Base-by-base conservation (phyloP, 2,113 vertebrate species). In the Mesitornis unicolor region DNA sequence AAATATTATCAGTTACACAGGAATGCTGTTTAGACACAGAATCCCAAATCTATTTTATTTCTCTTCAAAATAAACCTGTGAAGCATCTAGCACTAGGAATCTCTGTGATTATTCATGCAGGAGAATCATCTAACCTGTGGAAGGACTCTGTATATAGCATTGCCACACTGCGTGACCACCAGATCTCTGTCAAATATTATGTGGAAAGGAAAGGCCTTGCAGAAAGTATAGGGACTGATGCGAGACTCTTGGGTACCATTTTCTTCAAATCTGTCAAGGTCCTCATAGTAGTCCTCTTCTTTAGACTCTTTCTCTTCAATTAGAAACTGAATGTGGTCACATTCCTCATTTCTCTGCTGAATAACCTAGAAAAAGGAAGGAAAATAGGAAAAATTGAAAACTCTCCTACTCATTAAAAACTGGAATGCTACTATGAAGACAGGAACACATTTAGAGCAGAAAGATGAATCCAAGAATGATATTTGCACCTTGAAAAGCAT, bases 201-300 rank as follows among this genome's bases (percentile, higher is more conserved):
- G 94, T 99, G 99, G 89, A 99, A 99, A 38, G 99, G 99, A 95
- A 99, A 99, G 48, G 99, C 99, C 93, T 99, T 99, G 98, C 99
- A 99, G 95, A 99, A 99, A 6, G 99, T 99, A 80, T 99, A 99
- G 1, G 99, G 99, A 87, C 99, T 99, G 96, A 99, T 99, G 35
- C 99, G 98, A 71, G 99, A 99, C 87, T 99, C 99, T 94, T 99
- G 99, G 33, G 99, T 99, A 89, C 99, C 99, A 19, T 99, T 99
- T 97, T 99, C 99, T 97, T 99, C 99, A 88, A 99, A 99, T 84
- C 99, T 99, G 65, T 99, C 99, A 69, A 99, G 98, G 76, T 99
- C 99, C 97, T 99, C 99, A 81, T 99, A 99, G 91, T 99, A 99
- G 20, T 99, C 99, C 95, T 99, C 99, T 95, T 99, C 99, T 96